A percentile compares a stretch with the other conserved stretches of the same genome.
Conservation (phyloP, 2,113 vertebrate species). For the Desmodus rotundus region DNA sequence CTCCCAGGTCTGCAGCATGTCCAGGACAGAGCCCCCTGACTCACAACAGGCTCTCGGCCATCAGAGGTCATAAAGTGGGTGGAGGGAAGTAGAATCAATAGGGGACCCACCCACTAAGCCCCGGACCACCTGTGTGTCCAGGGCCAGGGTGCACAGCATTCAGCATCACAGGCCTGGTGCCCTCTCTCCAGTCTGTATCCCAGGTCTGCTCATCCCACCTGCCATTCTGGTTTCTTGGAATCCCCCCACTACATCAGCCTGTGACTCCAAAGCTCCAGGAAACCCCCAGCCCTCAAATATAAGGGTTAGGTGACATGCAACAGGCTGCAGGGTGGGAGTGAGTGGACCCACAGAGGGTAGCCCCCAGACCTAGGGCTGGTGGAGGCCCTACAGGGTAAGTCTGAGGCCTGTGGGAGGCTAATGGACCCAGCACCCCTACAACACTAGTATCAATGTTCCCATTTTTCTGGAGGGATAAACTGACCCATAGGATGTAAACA, state of each 20-base stretch:
- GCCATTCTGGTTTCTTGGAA: neutral
- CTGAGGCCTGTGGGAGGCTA: accelerated
- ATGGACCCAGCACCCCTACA: neutral
- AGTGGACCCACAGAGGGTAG: neutral
- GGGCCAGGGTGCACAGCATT: neutral
- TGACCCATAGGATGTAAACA: neutral
- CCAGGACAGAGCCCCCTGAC: neutral
- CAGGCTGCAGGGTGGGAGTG: neutral
- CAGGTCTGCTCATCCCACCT: neutral
- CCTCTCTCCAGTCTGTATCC: neutral
- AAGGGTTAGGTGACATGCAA: neutral
- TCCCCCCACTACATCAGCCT: neutral
- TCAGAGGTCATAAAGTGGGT: neutral
- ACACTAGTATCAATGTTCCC: neutral
- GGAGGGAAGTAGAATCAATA: too few species aligned
- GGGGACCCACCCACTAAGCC: neutral
- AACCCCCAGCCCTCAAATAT: neutral
- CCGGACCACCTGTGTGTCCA: neutral
- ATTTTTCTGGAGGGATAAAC: neutral
- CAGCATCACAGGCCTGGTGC: neutral
- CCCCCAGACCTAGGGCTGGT: neutral
- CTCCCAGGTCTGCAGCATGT: neutral
- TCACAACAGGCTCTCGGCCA: neutral
- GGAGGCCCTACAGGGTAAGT: neutral
- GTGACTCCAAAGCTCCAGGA: neutral